Percentiles rank a stretch among this genome's conserved stretches.
These are phyloP conservation scores for Sebastes fasciatus DNA, from an alignment of 2,113 vertebrate species.

Conservation along the genomic window DNA sequence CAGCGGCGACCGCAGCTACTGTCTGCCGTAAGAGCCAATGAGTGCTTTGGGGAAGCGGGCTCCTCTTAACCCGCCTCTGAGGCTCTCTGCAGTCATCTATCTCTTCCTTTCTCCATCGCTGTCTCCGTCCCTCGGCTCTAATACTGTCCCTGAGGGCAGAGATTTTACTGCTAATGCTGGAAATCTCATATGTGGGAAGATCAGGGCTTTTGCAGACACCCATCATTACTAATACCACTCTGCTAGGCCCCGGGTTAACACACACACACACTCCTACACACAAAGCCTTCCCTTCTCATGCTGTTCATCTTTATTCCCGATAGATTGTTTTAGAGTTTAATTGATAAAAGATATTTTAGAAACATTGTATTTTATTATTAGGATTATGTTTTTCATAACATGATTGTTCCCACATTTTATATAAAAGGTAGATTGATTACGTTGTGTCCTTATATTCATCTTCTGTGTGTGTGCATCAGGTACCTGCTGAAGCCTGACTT, in stretches of 20 bases:
- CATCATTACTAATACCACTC: slow-evolving; percentile 51
- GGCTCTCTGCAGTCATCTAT: slow-evolving; percentile 64
- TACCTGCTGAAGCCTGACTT: slow-evolving; percentile 97
- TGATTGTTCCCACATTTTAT: neutral
- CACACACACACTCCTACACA: slow-evolving; percentile 10
- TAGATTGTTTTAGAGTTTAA: neutral
- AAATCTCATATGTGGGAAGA: slow-evolving; percentile 65
- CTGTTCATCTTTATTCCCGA: neutral
- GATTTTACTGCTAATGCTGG: slow-evolving; percentile 67
- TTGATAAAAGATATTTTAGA: neutral
- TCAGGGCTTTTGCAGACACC: slow-evolving; percentile 57
- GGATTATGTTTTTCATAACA: neutral
- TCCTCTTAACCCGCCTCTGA: slow-evolving; percentile 41
- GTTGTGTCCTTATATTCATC: neutral
- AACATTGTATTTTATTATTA: neutral
- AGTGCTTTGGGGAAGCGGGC: slow-evolving; percentile 60
- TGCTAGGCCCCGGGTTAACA: slow-evolving; percentile 34
- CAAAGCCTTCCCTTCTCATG: neutral
- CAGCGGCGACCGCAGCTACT: slow-evolving; percentile 66
- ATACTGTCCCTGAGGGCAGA: slow-evolving; percentile 56
- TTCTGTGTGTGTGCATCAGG: slow-evolving; percentile 70
- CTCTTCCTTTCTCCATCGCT: slow-evolving; percentile 52
- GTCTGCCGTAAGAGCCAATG: slow-evolving; percentile 70
- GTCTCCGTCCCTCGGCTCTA: slow-evolving; percentile 53
- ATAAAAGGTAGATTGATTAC: neutral